Percentiles rank a stretch among this genome's conserved stretches.
phyloP scores from a whole-genome alignment of 2,797 vertebrate species.

The Scyliorhinus canicula region DNA sequence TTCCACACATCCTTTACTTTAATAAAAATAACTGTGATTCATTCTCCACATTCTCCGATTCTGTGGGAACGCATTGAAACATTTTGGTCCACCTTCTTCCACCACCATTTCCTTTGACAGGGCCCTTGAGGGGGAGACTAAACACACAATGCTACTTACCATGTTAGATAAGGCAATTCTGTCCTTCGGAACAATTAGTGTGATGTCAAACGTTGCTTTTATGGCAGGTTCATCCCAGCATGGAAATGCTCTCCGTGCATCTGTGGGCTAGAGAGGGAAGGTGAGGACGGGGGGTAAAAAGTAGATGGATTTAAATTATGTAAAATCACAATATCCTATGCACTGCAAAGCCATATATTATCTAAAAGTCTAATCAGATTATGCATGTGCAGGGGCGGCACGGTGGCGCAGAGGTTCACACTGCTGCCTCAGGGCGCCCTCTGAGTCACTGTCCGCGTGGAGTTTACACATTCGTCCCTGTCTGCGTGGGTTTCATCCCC shows the following conservation, averaged over 20 bases:
- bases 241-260: constrained; percentile 93
- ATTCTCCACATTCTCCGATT: neutral
- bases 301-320: neutral
- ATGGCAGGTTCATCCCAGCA: constrained; percentile 98
- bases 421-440: too few relatives aligned
- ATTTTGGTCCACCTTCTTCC: neutral
- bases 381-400: too few relatives aligned
- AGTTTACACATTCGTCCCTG: too few relatives aligned
- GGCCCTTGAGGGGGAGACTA: neutral
- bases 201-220: constrained; percentile 96
- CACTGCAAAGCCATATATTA: neutral
- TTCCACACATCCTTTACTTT: neutral
- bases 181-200: constrained; percentile 92
- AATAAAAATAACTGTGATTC: neutral
- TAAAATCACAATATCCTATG: neutral
- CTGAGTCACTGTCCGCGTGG: too few relatives aligned
- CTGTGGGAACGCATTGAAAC: neutral
- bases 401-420: too few relatives aligned
- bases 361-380: neutral
- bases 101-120: neutral
- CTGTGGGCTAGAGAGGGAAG: constrained; percentile 74
- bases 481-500: too few relatives aligned
- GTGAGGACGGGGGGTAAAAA: constrained; percentile 27
- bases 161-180: constrained; percentile 97
- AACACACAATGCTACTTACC: constrained; percentile 59